Percentiles rank a stretch among this genome's conserved stretches.
Evolutionary conservation across 2,797 vertebrate species (phyloP).

Genomic region (Corythornis leucogaster): DNA sequence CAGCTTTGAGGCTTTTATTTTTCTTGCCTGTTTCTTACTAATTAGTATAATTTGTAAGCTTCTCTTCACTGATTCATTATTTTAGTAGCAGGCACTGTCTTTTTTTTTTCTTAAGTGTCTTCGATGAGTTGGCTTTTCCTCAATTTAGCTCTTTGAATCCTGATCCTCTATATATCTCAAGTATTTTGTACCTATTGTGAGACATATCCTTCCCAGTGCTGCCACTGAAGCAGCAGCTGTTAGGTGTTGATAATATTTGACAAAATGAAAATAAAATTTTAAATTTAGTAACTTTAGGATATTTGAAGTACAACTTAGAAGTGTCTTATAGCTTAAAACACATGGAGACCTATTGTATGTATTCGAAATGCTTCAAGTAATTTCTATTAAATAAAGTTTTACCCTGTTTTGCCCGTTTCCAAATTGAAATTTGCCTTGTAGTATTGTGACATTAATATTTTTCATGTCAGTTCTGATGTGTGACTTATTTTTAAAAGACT

Average conservation of each 20-base stretch:
- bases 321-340: background rate
- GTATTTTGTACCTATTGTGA: background rate
- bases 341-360: background rate
- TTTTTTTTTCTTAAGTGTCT: background rate
- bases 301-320: background rate
- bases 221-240: background rate
- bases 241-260: background rate
- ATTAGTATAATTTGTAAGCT: conserved; percentile 7
- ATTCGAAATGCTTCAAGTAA: background rate
- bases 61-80: background rate
- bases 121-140: background rate
- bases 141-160: background rate
- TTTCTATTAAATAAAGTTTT: background rate
- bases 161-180: background rate
- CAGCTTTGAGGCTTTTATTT: background rate
- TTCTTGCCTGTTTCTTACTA: background rate
- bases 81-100: background rate
- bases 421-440: background rate
- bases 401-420: background rate
- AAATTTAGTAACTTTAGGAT: background rate
- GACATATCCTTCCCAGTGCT: background rate
- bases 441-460: background rate
- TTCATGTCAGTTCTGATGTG: background rate
- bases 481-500: background rate
- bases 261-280: background rate